These are phyloP conservation scores for Zaprionus capensis DNA, from an alignment of 1,140 invertebrate species.

Conservation along the genomic window DNA sequence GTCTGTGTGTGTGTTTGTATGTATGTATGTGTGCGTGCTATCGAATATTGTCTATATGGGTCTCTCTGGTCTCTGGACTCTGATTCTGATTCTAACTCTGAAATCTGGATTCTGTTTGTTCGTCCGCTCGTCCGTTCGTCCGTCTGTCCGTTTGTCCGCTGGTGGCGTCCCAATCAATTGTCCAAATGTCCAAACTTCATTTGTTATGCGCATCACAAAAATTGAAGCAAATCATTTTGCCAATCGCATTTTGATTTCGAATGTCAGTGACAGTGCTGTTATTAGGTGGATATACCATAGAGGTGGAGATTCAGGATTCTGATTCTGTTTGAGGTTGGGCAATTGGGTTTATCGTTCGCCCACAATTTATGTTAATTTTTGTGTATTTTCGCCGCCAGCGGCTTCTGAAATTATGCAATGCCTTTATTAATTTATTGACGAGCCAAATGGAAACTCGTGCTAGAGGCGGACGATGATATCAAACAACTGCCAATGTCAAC, in stretches of 20 bases:
- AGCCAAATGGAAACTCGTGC: slow-evolving; percentile 53
- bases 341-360: slow-evolving; percentile 15
- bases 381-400: slow-evolving; percentile 70
- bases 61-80: slow-evolving; percentile 35
- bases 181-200: slow-evolving; percentile 82
- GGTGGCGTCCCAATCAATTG: slow-evolving; percentile 77
- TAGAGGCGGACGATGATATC: slow-evolving; percentile 34
- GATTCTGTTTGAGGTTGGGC: background rate
- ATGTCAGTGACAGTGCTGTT: slow-evolving; percentile 68
- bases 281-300: slow-evolving; percentile 35
- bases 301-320: background rate
- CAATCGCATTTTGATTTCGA: slow-evolving; percentile 82
- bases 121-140: slow-evolving; percentile 29
- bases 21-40: slow-evolving; percentile 36
- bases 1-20: slow-evolving; percentile 16
- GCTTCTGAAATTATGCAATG: slow-evolving; percentile 77
- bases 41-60: slow-evolving; percentile 70
- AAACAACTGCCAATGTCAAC: background rate
- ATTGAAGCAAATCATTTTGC: slow-evolving; percentile 82
- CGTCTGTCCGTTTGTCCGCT: slow-evolving; percentile 30
- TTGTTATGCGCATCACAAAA: slow-evolving; percentile 82
- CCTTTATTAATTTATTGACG: slow-evolving; percentile 76
- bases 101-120: slow-evolving; percentile 51
- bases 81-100: slow-evolving; percentile 15
- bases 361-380: slow-evolving; percentile 78